phyloP scores from a whole-genome alignment of 2,888 invertebrate species.

The Lamellibrachia columna region DNA sequence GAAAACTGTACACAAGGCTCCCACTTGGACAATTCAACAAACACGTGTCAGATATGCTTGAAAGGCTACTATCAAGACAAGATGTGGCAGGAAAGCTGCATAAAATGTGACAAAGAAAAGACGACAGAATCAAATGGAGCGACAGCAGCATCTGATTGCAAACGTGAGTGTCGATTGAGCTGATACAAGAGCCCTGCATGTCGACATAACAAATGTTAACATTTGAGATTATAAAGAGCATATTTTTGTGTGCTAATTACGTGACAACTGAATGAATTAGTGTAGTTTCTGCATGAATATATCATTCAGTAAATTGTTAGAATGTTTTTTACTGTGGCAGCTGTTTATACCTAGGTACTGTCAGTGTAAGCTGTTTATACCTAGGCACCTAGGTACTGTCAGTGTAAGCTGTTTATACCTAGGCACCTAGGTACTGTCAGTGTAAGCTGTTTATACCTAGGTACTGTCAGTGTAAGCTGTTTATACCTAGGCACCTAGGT shows the following conservation, averaged over 20 bases:
- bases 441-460: background rate
- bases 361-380: background rate
- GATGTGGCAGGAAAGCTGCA: slow-evolving; percentile 4
- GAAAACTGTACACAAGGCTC: background rate
- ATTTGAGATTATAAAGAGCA: background rate
- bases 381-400: background rate
- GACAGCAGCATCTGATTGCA: background rate
- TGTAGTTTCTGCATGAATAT: background rate
- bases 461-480: background rate
- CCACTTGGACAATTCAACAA: background rate
- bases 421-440: background rate
- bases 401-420: background rate
- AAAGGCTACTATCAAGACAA: background rate
- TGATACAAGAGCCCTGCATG: background rate
- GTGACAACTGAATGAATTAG: background rate
- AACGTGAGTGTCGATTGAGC: background rate
- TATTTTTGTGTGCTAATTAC: too few relatives aligned
- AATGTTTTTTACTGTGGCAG: background rate
- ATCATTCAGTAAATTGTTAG: background rate
- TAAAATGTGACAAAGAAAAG: background rate
- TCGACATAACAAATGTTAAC: background rate
- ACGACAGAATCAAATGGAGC: background rate
- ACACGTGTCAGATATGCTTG: background rate
- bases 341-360: background rate
- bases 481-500: background rate